These are phyloP conservation scores for Cololabis saira DNA, from an alignment of 2,113 vertebrate species.

Conservation along the genomic window DNA sequence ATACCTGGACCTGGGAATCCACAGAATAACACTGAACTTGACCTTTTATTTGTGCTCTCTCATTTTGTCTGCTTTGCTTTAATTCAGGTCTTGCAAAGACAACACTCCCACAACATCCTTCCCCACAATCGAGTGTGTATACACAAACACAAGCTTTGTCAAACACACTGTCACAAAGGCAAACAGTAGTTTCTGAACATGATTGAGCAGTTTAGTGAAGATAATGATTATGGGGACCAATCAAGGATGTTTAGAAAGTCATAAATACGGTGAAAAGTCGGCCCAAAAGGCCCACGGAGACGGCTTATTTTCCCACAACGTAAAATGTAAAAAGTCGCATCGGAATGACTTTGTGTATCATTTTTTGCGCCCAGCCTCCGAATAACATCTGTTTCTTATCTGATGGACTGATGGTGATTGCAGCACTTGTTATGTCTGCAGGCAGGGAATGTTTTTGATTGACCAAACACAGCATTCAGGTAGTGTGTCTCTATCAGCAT, in stretches of 20 bases:
- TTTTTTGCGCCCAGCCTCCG: slow-evolving; percentile 34
- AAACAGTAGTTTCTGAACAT: slow-evolving; percentile 43
- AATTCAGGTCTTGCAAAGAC: slow-evolving; percentile 44
- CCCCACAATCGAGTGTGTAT: slow-evolving; percentile 32
- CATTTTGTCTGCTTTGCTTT: slow-evolving; percentile 50
- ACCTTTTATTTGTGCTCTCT: slow-evolving; percentile 44
- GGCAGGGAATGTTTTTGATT: slow-evolving; percentile 68
- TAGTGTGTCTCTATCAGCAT: slow-evolving; percentile 60
- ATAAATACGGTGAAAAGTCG: slow-evolving; percentile 37
- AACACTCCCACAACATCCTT: slow-evolving; percentile 49
- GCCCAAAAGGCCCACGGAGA: slow-evolving; percentile 52
- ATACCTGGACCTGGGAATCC: slow-evolving; percentile 21
- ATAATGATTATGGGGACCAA: slow-evolving; percentile 47
- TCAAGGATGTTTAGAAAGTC: slow-evolving; percentile 55
- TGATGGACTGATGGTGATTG: slow-evolving; percentile 63
- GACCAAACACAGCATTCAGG: slow-evolving; percentile 70
- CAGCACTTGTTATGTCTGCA: slow-evolving; percentile 75
- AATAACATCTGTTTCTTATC: slow-evolving; percentile 72
- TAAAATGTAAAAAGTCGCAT: slow-evolving; percentile 42
- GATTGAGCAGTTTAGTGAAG: slow-evolving; percentile 42
- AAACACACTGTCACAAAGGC: slow-evolving; percentile 26
- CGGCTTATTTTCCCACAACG: slow-evolving; percentile 40
- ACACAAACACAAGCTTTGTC: slow-evolving; percentile 38
- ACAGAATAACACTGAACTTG: slow-evolving; percentile 37
- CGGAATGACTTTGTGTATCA: slow-evolving; percentile 24